phyloP scores from a whole-genome alignment of 2,888 invertebrate species.

The Dendrolimus pini region DNA sequence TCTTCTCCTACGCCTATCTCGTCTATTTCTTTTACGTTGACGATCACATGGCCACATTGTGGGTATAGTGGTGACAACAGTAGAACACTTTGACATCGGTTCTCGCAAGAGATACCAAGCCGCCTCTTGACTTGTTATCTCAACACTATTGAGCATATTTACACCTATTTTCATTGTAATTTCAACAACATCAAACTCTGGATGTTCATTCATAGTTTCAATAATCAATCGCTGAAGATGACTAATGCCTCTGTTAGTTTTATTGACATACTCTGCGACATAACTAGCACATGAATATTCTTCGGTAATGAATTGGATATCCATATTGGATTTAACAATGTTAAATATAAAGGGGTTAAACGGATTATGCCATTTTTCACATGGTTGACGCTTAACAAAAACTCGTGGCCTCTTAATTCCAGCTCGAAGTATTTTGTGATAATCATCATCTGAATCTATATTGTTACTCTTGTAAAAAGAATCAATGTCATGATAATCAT shows the following conservation, averaged over 20 bases:
- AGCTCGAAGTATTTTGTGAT: constrained; percentile 23
- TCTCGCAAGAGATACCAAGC: constrained; percentile 1
- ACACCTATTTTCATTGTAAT: constrained; percentile 20
- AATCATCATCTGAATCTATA: constrained; percentile 27
- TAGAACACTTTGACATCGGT: constrained; percentile 7
- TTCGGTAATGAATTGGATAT: constrained; percentile 41
- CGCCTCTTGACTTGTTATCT: constrained; percentile 15
- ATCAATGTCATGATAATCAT: constrained; percentile 24
- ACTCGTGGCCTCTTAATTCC: constrained; percentile 35
- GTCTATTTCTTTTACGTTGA: not conserved
- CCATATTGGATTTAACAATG: constrained; percentile 34
- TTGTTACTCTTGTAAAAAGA: constrained; percentile 23
- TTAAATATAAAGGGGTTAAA: constrained; percentile 43
- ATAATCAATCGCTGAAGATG: constrained; percentile 29
- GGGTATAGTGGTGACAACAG: constrained; percentile 1
- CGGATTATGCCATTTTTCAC: constrained; percentile 40
- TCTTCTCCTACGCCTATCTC: constrained; percentile 22
- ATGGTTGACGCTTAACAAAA: constrained; percentile 30
- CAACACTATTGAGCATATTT: constrained; percentile 17
- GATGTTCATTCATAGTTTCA: constrained; percentile 23
- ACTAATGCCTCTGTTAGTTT: constrained; percentile 24
- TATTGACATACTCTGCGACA: constrained; percentile 48
- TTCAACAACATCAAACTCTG: constrained; percentile 22
- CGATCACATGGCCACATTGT: not conserved
- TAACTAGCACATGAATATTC: constrained; percentile 49